Evolutionary conservation across 2,797 vertebrate species (phyloP).

Genomic region (Gorsachius magnificus): DNA sequence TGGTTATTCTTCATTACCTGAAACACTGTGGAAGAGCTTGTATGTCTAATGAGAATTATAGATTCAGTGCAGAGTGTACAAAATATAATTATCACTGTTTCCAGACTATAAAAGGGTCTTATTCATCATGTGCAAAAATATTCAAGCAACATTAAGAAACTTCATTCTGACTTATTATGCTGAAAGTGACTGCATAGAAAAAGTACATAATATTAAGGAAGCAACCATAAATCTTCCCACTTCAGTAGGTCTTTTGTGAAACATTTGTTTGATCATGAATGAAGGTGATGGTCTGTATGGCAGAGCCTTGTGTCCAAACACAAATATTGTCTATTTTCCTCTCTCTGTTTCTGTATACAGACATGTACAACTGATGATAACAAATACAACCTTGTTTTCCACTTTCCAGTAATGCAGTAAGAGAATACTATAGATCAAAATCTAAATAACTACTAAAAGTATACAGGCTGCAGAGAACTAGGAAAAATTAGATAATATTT

Average conservation of each 20-base stretch:
- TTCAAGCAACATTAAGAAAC: slow-evolving; percentile 14
- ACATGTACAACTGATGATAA: not conserved
- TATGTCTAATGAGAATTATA: slow-evolving; percentile 48
- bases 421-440: not conserved
- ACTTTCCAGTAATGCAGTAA: not conserved
- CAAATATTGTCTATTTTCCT: not conserved
- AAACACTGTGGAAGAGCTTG: slow-evolving; percentile 25
- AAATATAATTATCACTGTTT: slow-evolving; percentile 50
- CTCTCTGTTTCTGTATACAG: not conserved
- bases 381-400: not conserved
- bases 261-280: not conserved
- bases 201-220: not conserved
- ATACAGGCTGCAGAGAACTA: not conserved
- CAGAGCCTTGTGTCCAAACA: not conserved
- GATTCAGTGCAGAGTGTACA: slow-evolving; percentile 12
- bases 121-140: slow-evolving; percentile 42
- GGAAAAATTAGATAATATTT: not conserved
- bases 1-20: slow-evolving; percentile 51
- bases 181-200: not conserved
- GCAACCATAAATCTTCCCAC: not conserved
- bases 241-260: not conserved
- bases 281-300: not conserved
- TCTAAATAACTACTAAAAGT: not conserved
- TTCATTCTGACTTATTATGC: not conserved
- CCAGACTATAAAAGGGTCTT: slow-evolving; percentile 26